Conservation (phyloP, 2,888 invertebrate species). For the Trichogramma evanescens region DNA sequence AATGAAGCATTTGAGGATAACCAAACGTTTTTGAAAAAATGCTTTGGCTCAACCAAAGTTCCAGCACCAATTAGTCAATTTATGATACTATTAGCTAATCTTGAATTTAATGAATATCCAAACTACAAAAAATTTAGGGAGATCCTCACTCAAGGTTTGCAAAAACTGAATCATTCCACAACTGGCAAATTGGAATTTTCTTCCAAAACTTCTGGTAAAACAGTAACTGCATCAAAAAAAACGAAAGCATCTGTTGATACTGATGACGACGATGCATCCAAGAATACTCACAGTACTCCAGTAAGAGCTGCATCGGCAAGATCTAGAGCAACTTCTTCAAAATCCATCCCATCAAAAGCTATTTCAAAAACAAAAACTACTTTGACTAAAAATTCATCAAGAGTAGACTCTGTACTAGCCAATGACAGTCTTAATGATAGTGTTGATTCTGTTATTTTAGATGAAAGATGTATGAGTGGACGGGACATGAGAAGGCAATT, state of each 20-base stretch:
- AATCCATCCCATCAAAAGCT: constrained; percentile 14
- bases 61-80: constrained; percentile 48
- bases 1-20: constrained; percentile 61
- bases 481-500: constrained; percentile 31
- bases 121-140: constrained; percentile 67
- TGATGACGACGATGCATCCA: constrained; percentile 13
- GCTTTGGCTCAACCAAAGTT: constrained; percentile 41
- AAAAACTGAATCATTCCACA: constrained; percentile 54
- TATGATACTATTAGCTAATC: constrained; percentile 60
- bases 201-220: constrained; percentile 6
- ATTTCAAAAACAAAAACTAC: constrained; percentile 10
- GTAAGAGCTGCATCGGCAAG: constrained; percentile 3
- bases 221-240: constrained; percentile 24
- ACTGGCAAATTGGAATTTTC: constrained; percentile 57
- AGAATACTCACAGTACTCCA: background rate
- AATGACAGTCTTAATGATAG: constrained; percentile 31
- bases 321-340: constrained; percentile 5
- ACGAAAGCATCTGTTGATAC: constrained; percentile 3
- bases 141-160: constrained; percentile 60
- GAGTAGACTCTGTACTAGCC: background rate
- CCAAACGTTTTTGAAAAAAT: constrained; percentile 44
- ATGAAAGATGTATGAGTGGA: constrained; percentile 34
- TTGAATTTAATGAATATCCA: constrained; percentile 66
- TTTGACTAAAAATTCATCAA: constrained; percentile 20
- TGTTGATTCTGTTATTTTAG: constrained; percentile 33